phyloP scores from a whole-genome alignment of 2,113 vertebrate species.

The Oreochromis spilurus region DNA sequence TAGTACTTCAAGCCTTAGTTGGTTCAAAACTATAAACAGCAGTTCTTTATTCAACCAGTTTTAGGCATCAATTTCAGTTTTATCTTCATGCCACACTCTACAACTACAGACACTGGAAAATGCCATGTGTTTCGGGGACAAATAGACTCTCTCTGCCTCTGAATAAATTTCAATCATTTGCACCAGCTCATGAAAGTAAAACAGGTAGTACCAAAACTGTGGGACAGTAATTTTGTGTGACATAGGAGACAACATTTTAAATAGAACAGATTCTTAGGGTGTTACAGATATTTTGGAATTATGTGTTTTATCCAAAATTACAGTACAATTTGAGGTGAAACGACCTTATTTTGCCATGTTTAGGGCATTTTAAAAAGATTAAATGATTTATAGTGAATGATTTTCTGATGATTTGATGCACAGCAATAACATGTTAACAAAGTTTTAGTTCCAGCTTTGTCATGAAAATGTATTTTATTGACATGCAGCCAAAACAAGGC shows the following conservation, averaged over 20 bases:
- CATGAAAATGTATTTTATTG: background rate
- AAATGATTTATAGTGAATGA: background rate
- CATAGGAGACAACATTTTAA: background rate
- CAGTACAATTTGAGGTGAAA: background rate
- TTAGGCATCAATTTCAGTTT: accelerated
- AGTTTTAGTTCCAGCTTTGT: background rate
- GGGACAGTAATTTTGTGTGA: background rate
- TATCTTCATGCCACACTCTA: background rate
- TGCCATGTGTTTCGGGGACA: background rate
- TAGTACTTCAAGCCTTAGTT: background rate
- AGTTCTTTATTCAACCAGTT: background rate
- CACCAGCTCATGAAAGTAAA: background rate
- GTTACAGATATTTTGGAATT: background rate
- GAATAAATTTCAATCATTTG: background rate
- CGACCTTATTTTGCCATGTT: accelerated
- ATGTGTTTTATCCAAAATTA: background rate
- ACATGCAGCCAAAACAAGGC: background rate
- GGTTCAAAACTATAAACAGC: background rate
- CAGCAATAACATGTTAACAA: background rate
- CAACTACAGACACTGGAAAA: background rate
- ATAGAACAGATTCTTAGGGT: background rate
- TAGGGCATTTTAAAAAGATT: background rate
- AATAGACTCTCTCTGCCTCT: background rate
- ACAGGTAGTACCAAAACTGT: background rate
- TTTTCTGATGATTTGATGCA: background rate